Evolutionary conservation across 2,113 vertebrate genomes (phyloP).

Genomic region (Porphyrio hochstetteri): DNA sequence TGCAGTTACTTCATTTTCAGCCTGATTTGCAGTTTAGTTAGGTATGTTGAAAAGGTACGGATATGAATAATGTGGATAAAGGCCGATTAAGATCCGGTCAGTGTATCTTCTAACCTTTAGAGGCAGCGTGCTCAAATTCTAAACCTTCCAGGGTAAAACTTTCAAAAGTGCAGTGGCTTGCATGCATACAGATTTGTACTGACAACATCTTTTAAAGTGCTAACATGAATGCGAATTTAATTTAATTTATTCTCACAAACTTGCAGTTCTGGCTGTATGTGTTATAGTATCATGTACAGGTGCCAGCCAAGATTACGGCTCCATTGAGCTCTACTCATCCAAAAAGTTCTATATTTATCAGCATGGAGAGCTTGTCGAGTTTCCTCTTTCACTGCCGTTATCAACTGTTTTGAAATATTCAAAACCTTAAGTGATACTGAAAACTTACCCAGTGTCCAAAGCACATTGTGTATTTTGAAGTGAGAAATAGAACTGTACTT

Average conservation of each 20-base stretch:
- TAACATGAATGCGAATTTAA: slow-evolving; percentile 54
- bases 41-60: neutral
- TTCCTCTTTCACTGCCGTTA: slow-evolving; percentile 44
- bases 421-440: slow-evolving; percentile 53
- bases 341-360: slow-evolving; percentile 51
- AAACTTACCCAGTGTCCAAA: slow-evolving; percentile 39
- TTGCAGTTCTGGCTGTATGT: slow-evolving; percentile 57
- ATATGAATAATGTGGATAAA: slow-evolving; percentile 13
- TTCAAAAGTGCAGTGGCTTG: slow-evolving; percentile 59
- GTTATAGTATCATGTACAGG: slow-evolving; percentile 57
- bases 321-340: slow-evolving; percentile 46
- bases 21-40: slow-evolving; percentile 18
- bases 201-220: slow-evolving; percentile 62
- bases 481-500: slow-evolving; percentile 50
- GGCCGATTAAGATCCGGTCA: neutral
- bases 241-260: slow-evolving; percentile 64
- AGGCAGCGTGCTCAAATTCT: neutral
- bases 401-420: slow-evolving; percentile 67
- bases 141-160: slow-evolving; percentile 33
- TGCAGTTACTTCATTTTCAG: slow-evolving; percentile 10
- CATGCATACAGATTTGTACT: slow-evolving; percentile 50
- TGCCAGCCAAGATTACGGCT: slow-evolving; percentile 56
- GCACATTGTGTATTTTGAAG: slow-evolving; percentile 52
- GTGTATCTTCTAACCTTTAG: neutral
- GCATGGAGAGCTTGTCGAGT: slow-evolving; percentile 15